Percentiles rank a stretch among this genome's conserved stretches.
These are phyloP conservation scores for Uropetala carovei DNA, from an alignment of 2,888 invertebrate genomes.

Conservation along the genomic window DNA sequence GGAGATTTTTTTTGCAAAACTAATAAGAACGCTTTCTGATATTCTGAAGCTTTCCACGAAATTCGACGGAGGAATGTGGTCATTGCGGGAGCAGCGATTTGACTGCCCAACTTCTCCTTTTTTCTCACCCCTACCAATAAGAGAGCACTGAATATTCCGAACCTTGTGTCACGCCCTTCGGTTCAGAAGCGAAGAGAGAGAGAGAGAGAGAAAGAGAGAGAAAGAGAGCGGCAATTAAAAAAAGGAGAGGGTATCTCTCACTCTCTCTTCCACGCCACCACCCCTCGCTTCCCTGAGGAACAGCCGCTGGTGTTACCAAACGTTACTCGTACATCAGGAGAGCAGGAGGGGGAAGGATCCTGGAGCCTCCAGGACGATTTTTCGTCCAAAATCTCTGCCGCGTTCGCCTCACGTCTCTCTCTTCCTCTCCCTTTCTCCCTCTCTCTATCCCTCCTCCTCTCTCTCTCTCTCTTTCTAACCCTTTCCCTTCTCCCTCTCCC, in stretches of 20 bases:
- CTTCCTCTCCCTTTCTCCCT: background rate
- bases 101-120: background rate
- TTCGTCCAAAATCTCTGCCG: background rate
- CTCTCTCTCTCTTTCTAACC: background rate
- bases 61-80: too few relatives aligned
- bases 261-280: background rate
- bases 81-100: too few relatives aligned
- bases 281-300: background rate
- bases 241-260: background rate
- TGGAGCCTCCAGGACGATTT: background rate
- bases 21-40: too few relatives aligned
- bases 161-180: constrained; percentile 34
- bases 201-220: too few relatives aligned
- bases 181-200: too few relatives aligned
- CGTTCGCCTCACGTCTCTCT: background rate
- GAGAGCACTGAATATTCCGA: constrained; percentile 33
- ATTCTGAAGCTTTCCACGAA: too few relatives aligned
- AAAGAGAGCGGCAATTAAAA: constrained; percentile 37
- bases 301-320: constrained; percentile 10
- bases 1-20: too few relatives aligned
- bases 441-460: background rate
- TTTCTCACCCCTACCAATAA: constrained; percentile 32
- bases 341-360: background rate
- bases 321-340: background rate
- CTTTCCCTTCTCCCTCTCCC: background rate